Conservation (phyloP, 1,140 invertebrate species). For the Drosophila serrata region DNA sequence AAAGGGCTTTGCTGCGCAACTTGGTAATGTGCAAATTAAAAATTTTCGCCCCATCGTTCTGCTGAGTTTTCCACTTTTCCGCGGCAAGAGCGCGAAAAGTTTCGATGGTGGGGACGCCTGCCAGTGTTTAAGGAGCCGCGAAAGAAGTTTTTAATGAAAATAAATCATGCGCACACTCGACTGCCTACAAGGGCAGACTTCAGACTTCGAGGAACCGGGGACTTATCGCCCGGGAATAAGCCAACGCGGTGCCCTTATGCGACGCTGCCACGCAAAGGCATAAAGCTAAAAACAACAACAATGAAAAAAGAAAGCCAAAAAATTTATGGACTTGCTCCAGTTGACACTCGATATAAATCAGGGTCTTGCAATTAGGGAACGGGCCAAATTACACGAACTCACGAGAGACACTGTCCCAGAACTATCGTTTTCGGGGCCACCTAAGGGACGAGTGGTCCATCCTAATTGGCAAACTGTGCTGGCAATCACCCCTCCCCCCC, state of each 20-base stretch:
- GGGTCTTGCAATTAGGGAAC: constrained; percentile 43
- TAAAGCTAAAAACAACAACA: background rate
- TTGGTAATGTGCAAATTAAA: constrained; percentile 76
- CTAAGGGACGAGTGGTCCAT: background rate
- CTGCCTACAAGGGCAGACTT: constrained; percentile 43
- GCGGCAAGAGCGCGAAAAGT: constrained; percentile 50
- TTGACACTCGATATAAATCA: constrained; percentile 62
- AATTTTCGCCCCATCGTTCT: constrained; percentile 53
- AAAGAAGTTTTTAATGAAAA: constrained; percentile 74
- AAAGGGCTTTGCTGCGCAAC: constrained; percentile 41
- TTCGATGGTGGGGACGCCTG: constrained; percentile 39
- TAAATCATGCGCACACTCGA: constrained; percentile 73
- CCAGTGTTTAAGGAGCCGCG: constrained; percentile 58
- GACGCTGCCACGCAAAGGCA: constrained; percentile 50
- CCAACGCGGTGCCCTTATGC: constrained; percentile 27
- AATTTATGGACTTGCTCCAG: constrained; percentile 67
- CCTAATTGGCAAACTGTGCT: constrained; percentile 14
- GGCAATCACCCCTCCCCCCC: background rate
- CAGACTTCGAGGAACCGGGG: constrained; percentile 25
- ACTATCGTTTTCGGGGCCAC: constrained; percentile 23
- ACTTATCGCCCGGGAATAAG: constrained; percentile 42
- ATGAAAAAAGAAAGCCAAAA: constrained; percentile 4
- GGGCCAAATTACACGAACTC: constrained; percentile 42
- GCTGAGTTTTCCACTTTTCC: constrained; percentile 42
- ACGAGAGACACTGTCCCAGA: constrained; percentile 36